Evolutionary conservation across 2,797 vertebrate genomes (phyloP), one percentile per base, ranked within the genome.

Genomic region (Oreochromis grahami): DNA sequence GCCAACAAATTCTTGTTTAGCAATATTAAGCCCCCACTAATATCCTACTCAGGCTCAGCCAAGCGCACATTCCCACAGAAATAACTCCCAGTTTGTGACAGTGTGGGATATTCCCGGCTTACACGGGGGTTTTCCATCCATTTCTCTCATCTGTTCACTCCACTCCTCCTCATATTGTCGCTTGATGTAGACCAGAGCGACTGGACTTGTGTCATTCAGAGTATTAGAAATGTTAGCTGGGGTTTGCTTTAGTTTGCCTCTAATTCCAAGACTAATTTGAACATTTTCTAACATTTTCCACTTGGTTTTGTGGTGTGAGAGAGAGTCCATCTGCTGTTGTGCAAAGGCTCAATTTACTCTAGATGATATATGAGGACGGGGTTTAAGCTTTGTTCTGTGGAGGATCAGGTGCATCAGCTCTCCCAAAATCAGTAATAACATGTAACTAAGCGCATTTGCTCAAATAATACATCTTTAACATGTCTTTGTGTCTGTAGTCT

Each of bases 331-430:
- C 17, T 78, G 19, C 21, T 43, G 38, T 8, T 52, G 10, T n/a
- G 3, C 15, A 2, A 2, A 24, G 84, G n/a, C 19, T 90, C 90
- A 74, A 72, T 26, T 89, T 91, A 72, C 84, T 78, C 65, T 3
- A 88, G 55, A n/a, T 7, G 72, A 84, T 7, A 82, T 58, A 13
- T 10, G 43, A n/a, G 48, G 38, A 19, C 36, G 14, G 11, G 5
- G 63, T 7, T 41, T 36, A 76, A 3, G 19, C 29, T 53, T 29
- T 17, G 8, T 34, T 48, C 15, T 45, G 72, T n/a, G 2, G 6
- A 74, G 52, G 77, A 60, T 53, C 85, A 78, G 52, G 32, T 72
- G 51, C 8, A 2, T 76, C 43, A 53, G 3, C 41, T 56, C 43
- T 86, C 14, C 53, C 24, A 2, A 14, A 17, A 26, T 19, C 52